Conservation (phyloP, 2,888 invertebrate genomes). For the Cyaniris semiargus region DNA sequence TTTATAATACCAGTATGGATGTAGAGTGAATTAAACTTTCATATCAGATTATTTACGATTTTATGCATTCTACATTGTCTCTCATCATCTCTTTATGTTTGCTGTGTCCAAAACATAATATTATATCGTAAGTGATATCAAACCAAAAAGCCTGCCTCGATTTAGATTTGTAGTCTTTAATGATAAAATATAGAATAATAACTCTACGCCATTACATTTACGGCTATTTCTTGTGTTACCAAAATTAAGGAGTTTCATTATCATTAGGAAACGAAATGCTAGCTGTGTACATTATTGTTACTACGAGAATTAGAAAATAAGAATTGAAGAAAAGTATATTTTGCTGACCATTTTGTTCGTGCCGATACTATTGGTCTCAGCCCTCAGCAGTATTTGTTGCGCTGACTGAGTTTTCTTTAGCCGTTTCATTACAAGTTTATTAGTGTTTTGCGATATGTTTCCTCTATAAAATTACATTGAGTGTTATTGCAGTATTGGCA, state of each 20-base stretch:
- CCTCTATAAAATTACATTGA: slow-evolving; percentile 6
- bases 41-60: too few relatives aligned
- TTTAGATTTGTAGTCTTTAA: too few relatives aligned
- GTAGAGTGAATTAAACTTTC: too few relatives aligned
- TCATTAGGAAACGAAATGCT: neutral
- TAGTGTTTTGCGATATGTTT: slow-evolving; percentile 8
- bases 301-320: neutral
- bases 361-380: neutral
- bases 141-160: too few relatives aligned
- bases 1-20: too few relatives aligned
- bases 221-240: neutral
- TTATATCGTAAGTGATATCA: too few relatives aligned
- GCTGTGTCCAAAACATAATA: too few relatives aligned
- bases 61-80: too few relatives aligned
- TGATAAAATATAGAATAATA: neutral
- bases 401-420: neutral
- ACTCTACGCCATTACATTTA: neutral
- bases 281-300: neutral
- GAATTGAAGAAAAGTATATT: neutral
- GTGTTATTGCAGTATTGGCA: slow-evolving; percentile 9
- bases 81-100: too few relatives aligned
- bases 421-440: slow-evolving; percentile 12
- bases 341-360: slow-evolving; percentile 3
- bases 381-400: slow-evolving; percentile 1
- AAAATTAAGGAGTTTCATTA: neutral